Evolutionary conservation across 2,888 invertebrate genomes (phyloP), one percentile per base, ranked within the genome.

Genomic region (Brenthis daphne): DNA sequence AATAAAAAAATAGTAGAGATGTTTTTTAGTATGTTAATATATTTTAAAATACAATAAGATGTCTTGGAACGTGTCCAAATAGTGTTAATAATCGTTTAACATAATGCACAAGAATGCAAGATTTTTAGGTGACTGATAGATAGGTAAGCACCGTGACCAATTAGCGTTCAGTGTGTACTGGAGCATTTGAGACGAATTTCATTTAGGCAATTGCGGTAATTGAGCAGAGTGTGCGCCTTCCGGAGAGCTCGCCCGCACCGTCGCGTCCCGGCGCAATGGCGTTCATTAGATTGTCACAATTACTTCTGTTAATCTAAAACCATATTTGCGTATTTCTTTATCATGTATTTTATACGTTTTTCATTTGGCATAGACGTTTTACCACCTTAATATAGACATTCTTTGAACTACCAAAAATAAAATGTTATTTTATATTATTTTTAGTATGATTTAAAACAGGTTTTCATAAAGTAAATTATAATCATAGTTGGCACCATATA

Each of bases 131-230:
- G 86, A 87, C 87, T 86, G 86, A 85, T 88, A 90, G 86, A 85
- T 88, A 90, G 85, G 90, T 90, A 89, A 87, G 85, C 87, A 89
- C 86, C 92, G 90, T 90, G 90, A 89, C 92, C 90, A 91, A 91
- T 91, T 91, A 90, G 84, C 84, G 86, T 74, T 73, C 80, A 80
- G 80, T 76, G 73, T 77, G 75, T 77, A 80, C 81, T 80, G 80
- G 79, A 81, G 82, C 76, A 69, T 65, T 83, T 82, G 79, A 89
- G 88, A 88, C 89, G 87, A 89, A 90, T 89, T 89, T 88, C 88
- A 90, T 91, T 92, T 86, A 84, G 88, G 87, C 92, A 91, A 91
- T 92, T 92, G 90, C 85, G 79, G 88, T 91, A 92, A 92, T 92
- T 92, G 90, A 85, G 80, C 83, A 80, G 83, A 82, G 83, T 79